Conservation (phyloP, 1,140 invertebrate species). For the Eupristina koningsbergeri region DNA sequence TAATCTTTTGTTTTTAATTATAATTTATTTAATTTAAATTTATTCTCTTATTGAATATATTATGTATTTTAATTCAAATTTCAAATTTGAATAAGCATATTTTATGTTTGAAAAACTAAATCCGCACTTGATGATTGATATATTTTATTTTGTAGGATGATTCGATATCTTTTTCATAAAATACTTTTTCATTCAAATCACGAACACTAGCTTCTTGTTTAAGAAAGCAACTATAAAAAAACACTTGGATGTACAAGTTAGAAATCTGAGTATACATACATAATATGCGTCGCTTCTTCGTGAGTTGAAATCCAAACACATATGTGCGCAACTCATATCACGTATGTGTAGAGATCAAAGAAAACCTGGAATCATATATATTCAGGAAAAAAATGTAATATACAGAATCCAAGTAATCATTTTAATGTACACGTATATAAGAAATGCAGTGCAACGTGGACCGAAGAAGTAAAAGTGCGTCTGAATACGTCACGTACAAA, state of each 20-base stretch:
- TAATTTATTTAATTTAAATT: too few species aligned
- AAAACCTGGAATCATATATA: not conserved
- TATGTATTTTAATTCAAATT: too few species aligned
- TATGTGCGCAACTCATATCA: too few species aligned
- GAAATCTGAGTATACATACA: slow-evolving; percentile 56
- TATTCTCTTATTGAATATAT: too few species aligned
- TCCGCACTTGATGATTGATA: not conserved
- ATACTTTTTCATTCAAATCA: slow-evolving; percentile 43
- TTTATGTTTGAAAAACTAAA: not conserved
- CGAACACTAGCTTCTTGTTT: not conserved
- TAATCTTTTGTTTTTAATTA: too few species aligned
- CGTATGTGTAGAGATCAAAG: slow-evolving; percentile 42
- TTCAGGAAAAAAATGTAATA: slow-evolving; percentile 28
- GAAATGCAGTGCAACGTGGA: slow-evolving; percentile 28
- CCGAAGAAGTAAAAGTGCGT: slow-evolving; percentile 13
- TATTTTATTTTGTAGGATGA: not conserved
- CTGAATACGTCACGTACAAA: not conserved
- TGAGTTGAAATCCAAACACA: slow-evolving; percentile 47
- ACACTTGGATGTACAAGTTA: not conserved
- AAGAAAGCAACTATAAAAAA: slow-evolving; percentile 5
- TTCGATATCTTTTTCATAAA: not conserved
- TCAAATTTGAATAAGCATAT: too few species aligned
- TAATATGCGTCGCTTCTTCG: slow-evolving; percentile 51
- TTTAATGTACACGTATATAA: slow-evolving; percentile 29
- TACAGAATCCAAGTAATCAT: not conserved